These are phyloP conservation scores for Microhierax caerulescens DNA, from an alignment of 2,797 vertebrate genomes.

Conservation along the genomic window DNA sequence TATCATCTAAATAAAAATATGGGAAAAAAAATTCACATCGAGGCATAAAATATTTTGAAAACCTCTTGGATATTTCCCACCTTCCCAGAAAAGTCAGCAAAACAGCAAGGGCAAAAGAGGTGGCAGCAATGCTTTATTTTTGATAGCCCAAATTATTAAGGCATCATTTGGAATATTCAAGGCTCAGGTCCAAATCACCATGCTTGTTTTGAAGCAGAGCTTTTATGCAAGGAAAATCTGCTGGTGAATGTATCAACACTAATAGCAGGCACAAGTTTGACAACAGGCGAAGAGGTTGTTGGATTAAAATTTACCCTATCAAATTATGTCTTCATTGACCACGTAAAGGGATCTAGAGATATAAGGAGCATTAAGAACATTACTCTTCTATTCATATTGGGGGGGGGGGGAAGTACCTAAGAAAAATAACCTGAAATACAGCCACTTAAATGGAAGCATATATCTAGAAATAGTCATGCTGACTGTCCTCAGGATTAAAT, in stretches of 20 bases:
- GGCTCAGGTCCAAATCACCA: not conserved
- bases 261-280: not conserved
- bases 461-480: not conserved
- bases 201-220: not conserved
- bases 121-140: not conserved
- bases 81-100: not conserved
- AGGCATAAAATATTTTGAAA: not conserved
- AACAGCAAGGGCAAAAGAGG: not conserved
- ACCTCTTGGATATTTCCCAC: not conserved
- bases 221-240: not conserved
- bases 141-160: not conserved
- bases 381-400: not conserved
- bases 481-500: not conserved
- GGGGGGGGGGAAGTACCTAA: not conserved
- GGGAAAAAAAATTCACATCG: rapidly evolving
- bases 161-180: not conserved
- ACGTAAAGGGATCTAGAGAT: not conserved
- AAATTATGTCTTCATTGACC: not conserved
- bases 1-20: not conserved
- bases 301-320: not conserved
- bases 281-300: not conserved
- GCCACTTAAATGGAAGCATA: not conserved
- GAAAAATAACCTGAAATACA: not conserved
- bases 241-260: not conserved
- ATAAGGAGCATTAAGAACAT: not conserved